phyloP scores from a whole-genome alignment of 2,797 vertebrate species.

The Tenualosa thibaudeaui region DNA sequence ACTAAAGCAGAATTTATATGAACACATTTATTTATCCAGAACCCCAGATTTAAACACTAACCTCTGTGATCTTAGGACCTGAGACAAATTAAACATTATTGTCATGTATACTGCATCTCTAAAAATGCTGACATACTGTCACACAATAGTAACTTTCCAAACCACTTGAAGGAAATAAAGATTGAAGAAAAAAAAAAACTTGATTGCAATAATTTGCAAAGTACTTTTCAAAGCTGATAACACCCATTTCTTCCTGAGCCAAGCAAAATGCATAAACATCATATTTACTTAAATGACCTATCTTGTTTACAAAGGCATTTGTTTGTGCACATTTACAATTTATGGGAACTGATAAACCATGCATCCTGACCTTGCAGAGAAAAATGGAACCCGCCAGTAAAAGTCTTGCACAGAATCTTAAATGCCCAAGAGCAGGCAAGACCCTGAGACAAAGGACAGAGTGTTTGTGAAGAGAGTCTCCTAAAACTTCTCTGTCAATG shows the following conservation, averaged over 20 bases:
- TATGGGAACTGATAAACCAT: constrained; percentile 7
- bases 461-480: background rate
- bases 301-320: constrained; percentile 13
- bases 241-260: background rate
- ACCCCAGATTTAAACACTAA: background rate
- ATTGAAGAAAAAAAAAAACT: background rate
- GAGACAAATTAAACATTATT: background rate
- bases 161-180: background rate
- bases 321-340: background rate
- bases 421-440: constrained; percentile 41
- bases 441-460: background rate
- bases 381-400: constrained; percentile 50
- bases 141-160: background rate
- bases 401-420: constrained; percentile 60
- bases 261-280: background rate
- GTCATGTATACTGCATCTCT: background rate
- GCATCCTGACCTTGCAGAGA: constrained; percentile 36
- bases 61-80: background rate
- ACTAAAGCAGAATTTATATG: background rate
- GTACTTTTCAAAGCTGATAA: background rate
- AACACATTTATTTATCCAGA: background rate
- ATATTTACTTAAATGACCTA: background rate
- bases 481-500: constrained; percentile 34
- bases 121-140: background rate
- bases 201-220: background rate